These are phyloP conservation scores for Zaprionus tsacasi DNA, from an alignment of 1,140 invertebrate species.

Conservation along the genomic window DNA sequence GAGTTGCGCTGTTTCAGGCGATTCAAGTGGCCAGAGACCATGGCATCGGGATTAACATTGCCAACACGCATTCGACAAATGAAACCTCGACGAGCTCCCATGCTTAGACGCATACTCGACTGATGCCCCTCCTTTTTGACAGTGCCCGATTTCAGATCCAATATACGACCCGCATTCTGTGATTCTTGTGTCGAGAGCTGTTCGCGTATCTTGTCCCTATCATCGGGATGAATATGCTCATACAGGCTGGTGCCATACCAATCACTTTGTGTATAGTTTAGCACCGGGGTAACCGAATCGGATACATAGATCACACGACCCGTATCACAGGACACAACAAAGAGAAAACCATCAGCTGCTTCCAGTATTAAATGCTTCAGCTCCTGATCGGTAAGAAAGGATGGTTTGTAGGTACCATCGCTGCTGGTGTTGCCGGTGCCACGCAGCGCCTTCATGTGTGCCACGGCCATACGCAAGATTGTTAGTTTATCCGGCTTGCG, in stretches of 20 bases:
- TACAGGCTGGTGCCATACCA: conserved; percentile 98
- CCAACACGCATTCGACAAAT: conserved; percentile 99
- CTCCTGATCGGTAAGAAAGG: conserved; percentile 99
- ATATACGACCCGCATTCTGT: conserved; percentile 96
- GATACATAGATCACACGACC: conserved; percentile 99
- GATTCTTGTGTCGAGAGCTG: conserved; percentile 98
- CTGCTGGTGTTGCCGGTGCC: conserved; percentile 96
- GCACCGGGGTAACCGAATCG: conserved; percentile 98
- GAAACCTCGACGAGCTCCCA: conserved; percentile 98
- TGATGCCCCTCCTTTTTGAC: conserved; percentile 99
- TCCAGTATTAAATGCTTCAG: conserved; percentile 99
- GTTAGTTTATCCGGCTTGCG: conserved; percentile 99
- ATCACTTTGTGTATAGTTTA: conserved; percentile 98
- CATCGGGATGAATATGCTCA: conserved; percentile 98
- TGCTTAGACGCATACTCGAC: conserved; percentile 98
- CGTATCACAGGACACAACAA: conserved; percentile 99
- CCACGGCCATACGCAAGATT: conserved; percentile 99
- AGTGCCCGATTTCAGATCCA: conserved; percentile 99
- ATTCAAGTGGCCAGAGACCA: conserved; percentile 92
- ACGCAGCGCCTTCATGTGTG: conserved; percentile 97
- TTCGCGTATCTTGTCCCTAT: conserved; percentile 98
- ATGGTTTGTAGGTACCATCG: conserved; percentile 98
- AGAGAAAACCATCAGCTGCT: conserved; percentile 99
- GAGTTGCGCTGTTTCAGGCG: conserved; percentile 96
- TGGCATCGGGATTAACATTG: conserved; percentile 90